phyloP scores from a whole-genome alignment of 2,797 vertebrate species.

The Potorous gilbertii region DNA sequence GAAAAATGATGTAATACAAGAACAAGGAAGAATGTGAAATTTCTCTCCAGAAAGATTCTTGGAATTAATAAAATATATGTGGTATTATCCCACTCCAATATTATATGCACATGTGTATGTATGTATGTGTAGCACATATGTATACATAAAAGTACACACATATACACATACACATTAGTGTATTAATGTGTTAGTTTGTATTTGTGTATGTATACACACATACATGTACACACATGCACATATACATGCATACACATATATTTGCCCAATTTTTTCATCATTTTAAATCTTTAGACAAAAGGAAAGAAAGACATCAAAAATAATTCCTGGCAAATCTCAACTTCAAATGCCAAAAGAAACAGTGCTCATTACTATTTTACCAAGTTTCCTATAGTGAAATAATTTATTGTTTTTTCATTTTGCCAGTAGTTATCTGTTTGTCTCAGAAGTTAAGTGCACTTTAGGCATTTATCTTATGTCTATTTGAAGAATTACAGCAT shows the following conservation, averaged over 20 bases:
- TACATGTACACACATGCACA: too few relatives aligned
- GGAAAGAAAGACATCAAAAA: not conserved
- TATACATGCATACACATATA: too few relatives aligned
- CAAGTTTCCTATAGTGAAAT: not conserved
- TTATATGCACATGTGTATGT: too few relatives aligned
- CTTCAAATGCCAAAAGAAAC: accelerated
- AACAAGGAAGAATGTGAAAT: not conserved
- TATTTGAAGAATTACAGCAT: too few relatives aligned
- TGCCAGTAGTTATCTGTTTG: not conserved
- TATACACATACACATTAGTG: too few relatives aligned
- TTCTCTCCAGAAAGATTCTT: not conserved
- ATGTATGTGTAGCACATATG: too few relatives aligned
- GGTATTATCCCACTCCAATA: too few relatives aligned
- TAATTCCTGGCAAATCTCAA: not conserved
- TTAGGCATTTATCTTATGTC: too few relatives aligned
- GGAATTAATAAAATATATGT: not conserved
- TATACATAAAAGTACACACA: too few relatives aligned
- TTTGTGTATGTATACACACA: too few relatives aligned
- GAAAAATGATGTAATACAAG: not conserved
- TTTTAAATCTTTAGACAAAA: not conserved
- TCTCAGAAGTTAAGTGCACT: too few relatives aligned
- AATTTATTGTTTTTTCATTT: not conserved
- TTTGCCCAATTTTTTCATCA: not conserved
- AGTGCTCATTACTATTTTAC: not conserved
- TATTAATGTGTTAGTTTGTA: too few relatives aligned